Conservation (phyloP, 2,113 vertebrate species). For the Engraulis encrasicolus region DNA sequence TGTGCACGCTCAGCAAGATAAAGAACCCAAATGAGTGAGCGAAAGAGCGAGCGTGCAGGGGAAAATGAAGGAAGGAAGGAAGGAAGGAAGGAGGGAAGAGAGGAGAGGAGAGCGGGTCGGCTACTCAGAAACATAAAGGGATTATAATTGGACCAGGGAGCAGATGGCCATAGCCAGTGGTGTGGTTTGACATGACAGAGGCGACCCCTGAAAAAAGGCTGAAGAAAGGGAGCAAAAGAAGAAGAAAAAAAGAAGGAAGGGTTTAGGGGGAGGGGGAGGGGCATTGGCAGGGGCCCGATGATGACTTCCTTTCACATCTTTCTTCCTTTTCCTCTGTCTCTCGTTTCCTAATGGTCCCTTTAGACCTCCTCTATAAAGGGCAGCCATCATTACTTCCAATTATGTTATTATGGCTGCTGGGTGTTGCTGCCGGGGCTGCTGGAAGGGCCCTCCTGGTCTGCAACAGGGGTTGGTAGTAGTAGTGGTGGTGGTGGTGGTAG, state of each 20-base stretch:
- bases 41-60: too few species aligned
- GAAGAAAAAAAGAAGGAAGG: not conserved
- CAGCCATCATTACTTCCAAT: slow-evolving; percentile 61
- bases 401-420: slow-evolving; percentile 59
- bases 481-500: too few species aligned
- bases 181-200: slow-evolving; percentile 34
- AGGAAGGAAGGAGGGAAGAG: not conserved
- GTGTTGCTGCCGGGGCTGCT: slow-evolving; percentile 48
- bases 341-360: slow-evolving; percentile 34
- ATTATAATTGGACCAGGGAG: slow-evolving; percentile 43
- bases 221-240: not conserved
- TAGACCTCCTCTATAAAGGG: slow-evolving; percentile 45
- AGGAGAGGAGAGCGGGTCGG: not conserved
- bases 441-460: not conserved
- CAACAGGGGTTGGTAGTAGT: slow-evolving; percentile 25
- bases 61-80: not conserved
- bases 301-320: slow-evolving; percentile 33
- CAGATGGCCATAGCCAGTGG: slow-evolving; percentile 38
- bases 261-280: too few species aligned
- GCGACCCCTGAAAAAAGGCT: not conserved
- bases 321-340: slow-evolving; percentile 12
- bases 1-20: not conserved
- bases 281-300: too few species aligned
- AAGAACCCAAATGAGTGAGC: not conserved
- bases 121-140: slow-evolving; percentile 18